Base-by-base conservation (phyloP, 2,113 vertebrate species). In the Hypanus sabinus region DNA sequence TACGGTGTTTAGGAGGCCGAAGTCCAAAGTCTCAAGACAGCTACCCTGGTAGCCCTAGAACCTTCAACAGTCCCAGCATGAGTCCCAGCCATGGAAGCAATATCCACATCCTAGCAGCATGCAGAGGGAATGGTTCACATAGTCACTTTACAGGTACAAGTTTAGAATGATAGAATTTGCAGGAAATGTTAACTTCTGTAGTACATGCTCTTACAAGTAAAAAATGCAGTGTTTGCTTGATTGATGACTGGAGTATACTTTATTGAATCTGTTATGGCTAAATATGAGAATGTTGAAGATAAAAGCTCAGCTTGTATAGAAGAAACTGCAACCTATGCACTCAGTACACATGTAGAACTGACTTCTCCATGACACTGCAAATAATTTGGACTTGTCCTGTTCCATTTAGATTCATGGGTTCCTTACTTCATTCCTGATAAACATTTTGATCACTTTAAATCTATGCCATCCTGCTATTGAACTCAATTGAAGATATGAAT, bases 1-100 rank as follows among this genome's bases (percentile, higher is more conserved):
- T 99, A 94, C 96, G 98, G 88, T 99, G 98, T 96, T 96, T 99
- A 94, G 99, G 98, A 94, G 98, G 98, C 70, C 98, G 99, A 95
- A 99, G 98, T 96, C 99, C 98, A 70, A 99, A 99, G 96, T 99
- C 99, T 96, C 99, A 99, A 96, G 99, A 99, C 95, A 98, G 97
- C 96, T 99, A 99, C 94, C 97, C 98, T 73, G 98, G 98, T 95
- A 99, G 98, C 94, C 98, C 98, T 81, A 97, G 98, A 24, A 95
- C 97, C n/a, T 99, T 99, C 96, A 98, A 96, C 96, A 99, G 98
- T 95, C 98, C 98, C 94, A 97, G 97, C 96, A 97, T 98, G 97
- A 97, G 97, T 94, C 97, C 97, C 95, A 97, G 96, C 96, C 97
- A 97, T 3, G 97, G 97, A 94, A 95, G 96, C 95, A 97, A 95